A percentile compares a stretch with the other conserved stretches of the same genome.
phyloP scores from a whole-genome alignment of 2,113 vertebrate genomes.

The Mesitornis unicolor region DNA sequence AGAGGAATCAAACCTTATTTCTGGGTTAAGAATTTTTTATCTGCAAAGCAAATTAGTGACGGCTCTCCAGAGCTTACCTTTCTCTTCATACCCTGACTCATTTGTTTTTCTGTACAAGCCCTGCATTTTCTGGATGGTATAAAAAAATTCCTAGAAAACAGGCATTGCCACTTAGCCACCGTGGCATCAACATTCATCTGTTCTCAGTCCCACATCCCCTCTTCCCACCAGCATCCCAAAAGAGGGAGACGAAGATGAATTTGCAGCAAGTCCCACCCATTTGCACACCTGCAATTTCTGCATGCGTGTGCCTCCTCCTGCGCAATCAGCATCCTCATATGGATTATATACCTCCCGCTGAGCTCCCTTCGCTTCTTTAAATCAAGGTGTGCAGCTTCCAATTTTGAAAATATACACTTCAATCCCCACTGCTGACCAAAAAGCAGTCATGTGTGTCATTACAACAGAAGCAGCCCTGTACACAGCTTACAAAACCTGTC shows the following conservation, averaged over 20 bases:
- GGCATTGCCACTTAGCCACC: neutral
- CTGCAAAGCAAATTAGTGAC: neutral
- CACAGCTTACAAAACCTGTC: neutral
- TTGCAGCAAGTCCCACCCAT: neutral
- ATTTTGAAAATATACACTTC: neutral
- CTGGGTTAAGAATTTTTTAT: neutral
- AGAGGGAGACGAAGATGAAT: neutral
- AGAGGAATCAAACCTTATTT: conserved; percentile 4
- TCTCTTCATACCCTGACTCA: neutral
- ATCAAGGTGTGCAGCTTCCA: neutral
- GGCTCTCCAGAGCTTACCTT: neutral
- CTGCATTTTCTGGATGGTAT: neutral
- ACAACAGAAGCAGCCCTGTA: neutral
- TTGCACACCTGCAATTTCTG: neutral
- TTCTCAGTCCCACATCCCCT: neutral
- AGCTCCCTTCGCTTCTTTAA: neutral
- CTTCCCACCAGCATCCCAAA: neutral
- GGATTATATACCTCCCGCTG: neutral
- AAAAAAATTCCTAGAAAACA: neutral
- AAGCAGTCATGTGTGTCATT: neutral
- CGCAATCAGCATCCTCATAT: accelerated
- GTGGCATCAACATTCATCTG: neutral
- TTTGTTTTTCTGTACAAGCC: neutral
- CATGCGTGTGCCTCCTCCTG: neutral
- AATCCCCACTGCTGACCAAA: neutral